Evolutionary conservation across 1,140 invertebrate genomes (phyloP).

Genomic region (Procambarus virginalis): DNA sequence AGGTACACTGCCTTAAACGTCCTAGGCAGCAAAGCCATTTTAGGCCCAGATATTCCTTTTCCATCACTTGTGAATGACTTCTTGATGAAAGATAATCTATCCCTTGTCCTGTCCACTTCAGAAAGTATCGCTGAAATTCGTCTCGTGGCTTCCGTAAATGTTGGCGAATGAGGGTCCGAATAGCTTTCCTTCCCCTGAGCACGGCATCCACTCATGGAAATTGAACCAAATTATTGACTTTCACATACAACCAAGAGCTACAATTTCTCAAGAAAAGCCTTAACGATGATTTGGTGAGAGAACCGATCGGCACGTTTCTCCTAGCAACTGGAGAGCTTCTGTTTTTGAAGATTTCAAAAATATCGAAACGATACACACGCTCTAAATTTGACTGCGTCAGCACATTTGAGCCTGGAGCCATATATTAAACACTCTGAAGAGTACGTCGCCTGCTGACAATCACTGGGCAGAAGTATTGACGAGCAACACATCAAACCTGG

Average conservation of each 20-base stretch:
- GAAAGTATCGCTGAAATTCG: slow-evolving; percentile 26
- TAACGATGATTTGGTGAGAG: not conserved
- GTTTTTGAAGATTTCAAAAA: slow-evolving; percentile 11
- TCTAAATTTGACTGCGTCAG: slow-evolving; percentile 5
- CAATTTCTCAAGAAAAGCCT: not conserved
- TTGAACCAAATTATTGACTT: not conserved
- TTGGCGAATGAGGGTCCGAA: not conserved
- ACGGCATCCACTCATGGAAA: not conserved
- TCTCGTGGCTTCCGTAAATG: slow-evolving; percentile 21
- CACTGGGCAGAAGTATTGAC: slow-evolving; percentile 5
- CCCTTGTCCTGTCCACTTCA: not conserved
- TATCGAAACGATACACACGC: not conserved
- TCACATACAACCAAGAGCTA: too few species aligned
- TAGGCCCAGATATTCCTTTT: too few species aligned
- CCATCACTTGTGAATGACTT: not conserved
- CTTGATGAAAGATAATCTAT: slow-evolving; percentile 20
- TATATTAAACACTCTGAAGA: not conserved
- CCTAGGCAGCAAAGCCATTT: too few species aligned
- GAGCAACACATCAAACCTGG: not conserved
- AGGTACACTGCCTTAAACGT: too few species aligned
- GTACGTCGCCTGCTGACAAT: not conserved
- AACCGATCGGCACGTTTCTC: too few species aligned
- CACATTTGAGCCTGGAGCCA: not conserved
- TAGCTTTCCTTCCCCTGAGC: not conserved
- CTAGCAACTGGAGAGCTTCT: not conserved